phyloP scores from a whole-genome alignment of 2,113 vertebrate genomes.

The Leptodactylus fuscus region DNA sequence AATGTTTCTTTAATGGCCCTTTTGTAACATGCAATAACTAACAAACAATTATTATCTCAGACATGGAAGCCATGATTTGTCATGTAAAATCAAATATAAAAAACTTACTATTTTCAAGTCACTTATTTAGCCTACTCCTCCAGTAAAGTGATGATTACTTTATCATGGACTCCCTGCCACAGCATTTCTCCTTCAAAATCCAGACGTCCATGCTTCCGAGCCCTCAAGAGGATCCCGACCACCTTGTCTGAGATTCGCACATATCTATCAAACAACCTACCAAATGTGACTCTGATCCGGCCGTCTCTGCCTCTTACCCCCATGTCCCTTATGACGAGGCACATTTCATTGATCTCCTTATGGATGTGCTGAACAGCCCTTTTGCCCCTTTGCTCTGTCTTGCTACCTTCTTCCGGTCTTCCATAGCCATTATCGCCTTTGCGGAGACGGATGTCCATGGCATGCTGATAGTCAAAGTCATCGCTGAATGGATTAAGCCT shows the following conservation, averaged over 20 bases:
- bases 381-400: conserved; percentile 76
- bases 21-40: not conserved
- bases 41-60: no score
- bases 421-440: conserved; percentile 80
- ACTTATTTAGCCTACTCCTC: conserved; percentile 20
- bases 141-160: conserved; percentile 72
- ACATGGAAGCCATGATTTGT: no score
- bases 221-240: conserved; percentile 81
- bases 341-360: conserved; percentile 82
- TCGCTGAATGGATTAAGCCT: conserved; percentile 84
- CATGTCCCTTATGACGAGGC: conserved; percentile 79
- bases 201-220: conserved; percentile 80
- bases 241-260: conserved; percentile 84
- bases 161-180: conserved; percentile 80
- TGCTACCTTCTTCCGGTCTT: conserved; percentile 78
- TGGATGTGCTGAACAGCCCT: conserved; percentile 77
- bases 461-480: conserved; percentile 77
- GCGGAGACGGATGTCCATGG: conserved; percentile 76
- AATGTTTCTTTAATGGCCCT: not conserved
- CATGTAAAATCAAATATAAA: no score
- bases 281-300: conserved; percentile 69
- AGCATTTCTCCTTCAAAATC: conserved; percentile 83
- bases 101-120: not conserved
- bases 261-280: conserved; percentile 79
- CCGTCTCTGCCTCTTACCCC: conserved; percentile 69